phyloP scores from a whole-genome alignment of 2,888 invertebrate genomes.

The Stegophylla sp. region DNA sequence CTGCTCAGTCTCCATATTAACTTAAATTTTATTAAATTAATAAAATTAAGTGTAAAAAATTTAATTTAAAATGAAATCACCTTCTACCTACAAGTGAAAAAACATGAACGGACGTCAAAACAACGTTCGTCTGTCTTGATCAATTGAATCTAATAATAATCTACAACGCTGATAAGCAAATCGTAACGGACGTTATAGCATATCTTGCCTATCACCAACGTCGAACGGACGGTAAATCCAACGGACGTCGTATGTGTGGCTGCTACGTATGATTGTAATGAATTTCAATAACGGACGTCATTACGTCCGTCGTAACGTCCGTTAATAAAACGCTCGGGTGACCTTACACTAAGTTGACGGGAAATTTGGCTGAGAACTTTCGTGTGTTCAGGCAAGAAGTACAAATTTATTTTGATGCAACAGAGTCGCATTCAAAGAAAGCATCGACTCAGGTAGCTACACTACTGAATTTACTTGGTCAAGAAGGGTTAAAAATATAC shows the following conservation, averaged over 20 bases:
- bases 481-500: conserved; percentile 26
- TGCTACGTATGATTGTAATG: conserved; percentile 16
- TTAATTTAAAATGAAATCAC: too few species aligned
- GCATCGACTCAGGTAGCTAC: neutral
- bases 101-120: conserved; percentile 16
- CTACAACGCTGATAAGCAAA: conserved; percentile 6
- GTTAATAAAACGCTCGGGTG: conserved; percentile 24
- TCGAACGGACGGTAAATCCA: too few species aligned
- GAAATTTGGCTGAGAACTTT: neutral
- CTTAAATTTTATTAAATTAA: too few species aligned
- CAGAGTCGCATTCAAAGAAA: neutral
- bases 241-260: conserved; percentile 13
- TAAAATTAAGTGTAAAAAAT: too few species aligned
- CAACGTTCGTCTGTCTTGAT: conserved; percentile 16
- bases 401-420: neutral
- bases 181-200: conserved; percentile 12
- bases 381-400: neutral
- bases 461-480: neutral
- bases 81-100: too few species aligned
- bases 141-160: conserved; percentile 25
- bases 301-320: too few species aligned
- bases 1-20: conserved; percentile 17
- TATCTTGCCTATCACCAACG: too few species aligned
- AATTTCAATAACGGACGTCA: conserved; percentile 18
- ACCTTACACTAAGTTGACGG: neutral